Evolutionary conservation across 2,888 invertebrate species (phyloP), one percentile per base, ranked within the genome.

Genomic region (Arctia plantaginis): DNA sequence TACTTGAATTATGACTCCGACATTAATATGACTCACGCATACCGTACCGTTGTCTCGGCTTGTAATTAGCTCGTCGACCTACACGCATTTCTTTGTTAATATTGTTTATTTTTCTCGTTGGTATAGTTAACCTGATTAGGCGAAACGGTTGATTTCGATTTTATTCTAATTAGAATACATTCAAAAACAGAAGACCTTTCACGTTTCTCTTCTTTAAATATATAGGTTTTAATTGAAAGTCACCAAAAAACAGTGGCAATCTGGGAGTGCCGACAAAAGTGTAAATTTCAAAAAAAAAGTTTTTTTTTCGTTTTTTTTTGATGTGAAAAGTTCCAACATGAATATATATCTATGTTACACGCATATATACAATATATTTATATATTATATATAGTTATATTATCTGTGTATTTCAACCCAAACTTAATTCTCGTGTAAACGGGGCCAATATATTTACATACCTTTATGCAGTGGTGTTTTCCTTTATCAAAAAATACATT

Each of bases 1-100:
- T 59, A 51, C 64, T 59, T 70, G 71, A 77, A 69, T 72, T 69
- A 55, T 75, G 68, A 70, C 35, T 72, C 71, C 51, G 65, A 66
- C 35, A 18, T 67, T 3, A 68, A 68, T 44, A 72, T 83, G 83
- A 85, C 66, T 81, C 82, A 83, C 75, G 44, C 69, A 71, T 77
- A 77, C 79, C 83, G 77, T 84, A 77, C 80, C 81, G 77, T 84
- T 86, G 75, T 78, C 71, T 82, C 68, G 71, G 67, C 73, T 44
- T 64, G 73, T 76, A 78, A 79, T 82, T 81, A 80, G 74, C 75
- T 76, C 67, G 68, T 74, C 62, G 76, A 78, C 73, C 76, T 77
- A 72, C 72, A 74, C 77, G 78, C 66, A 77, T 84, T 85, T 66
- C 77, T 82, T 78, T 77, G 75, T 79, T 69, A 78, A 71, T 65